Evolutionary conservation across 2,888 invertebrate species (phyloP).

Genomic region (Cataglyphis livida): DNA sequence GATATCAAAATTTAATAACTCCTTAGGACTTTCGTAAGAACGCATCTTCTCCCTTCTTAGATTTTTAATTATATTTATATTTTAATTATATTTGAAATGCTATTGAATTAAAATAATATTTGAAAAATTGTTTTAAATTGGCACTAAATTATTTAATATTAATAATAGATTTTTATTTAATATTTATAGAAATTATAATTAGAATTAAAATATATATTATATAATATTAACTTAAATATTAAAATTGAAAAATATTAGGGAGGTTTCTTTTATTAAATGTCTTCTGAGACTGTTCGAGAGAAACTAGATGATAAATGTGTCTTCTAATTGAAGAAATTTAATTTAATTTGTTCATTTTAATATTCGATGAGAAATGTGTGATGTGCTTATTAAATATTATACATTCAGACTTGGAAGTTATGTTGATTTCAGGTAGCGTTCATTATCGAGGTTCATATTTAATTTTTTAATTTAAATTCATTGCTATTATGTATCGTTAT

Average conservation of each 20-base stretch:
- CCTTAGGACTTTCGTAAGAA: not conserved
- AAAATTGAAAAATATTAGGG: not conserved
- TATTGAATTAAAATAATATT: not conserved
- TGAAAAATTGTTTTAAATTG: not conserved
- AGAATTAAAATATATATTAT: not conserved
- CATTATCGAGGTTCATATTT: not conserved
- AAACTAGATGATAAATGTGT: not conserved
- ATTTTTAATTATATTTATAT: not conserved
- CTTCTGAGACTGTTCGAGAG: not conserved
- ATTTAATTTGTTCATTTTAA: slow-evolving; percentile 32
- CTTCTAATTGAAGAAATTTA: not conserved
- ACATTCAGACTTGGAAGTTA: slow-evolving; percentile 1
- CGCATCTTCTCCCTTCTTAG: not conserved
- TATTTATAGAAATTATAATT: not conserved
- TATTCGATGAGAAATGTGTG: not conserved
- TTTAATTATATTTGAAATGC: not conserved
- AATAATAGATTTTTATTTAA: not conserved
- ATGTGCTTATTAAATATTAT: slow-evolving; percentile 20
- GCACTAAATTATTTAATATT: not conserved
- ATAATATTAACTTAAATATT: not conserved
- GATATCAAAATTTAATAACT: not conserved
- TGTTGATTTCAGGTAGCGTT: slow-evolving; percentile 6
- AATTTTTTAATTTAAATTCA: slow-evolving; percentile 45
- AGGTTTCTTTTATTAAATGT: not conserved
- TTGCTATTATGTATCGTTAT: not conserved